Percentiles rank a stretch among this genome's conserved stretches.
Evolutionary conservation across 2,113 vertebrate genomes (phyloP).

Genomic region (Ptilonorhynchus violaceus): DNA sequence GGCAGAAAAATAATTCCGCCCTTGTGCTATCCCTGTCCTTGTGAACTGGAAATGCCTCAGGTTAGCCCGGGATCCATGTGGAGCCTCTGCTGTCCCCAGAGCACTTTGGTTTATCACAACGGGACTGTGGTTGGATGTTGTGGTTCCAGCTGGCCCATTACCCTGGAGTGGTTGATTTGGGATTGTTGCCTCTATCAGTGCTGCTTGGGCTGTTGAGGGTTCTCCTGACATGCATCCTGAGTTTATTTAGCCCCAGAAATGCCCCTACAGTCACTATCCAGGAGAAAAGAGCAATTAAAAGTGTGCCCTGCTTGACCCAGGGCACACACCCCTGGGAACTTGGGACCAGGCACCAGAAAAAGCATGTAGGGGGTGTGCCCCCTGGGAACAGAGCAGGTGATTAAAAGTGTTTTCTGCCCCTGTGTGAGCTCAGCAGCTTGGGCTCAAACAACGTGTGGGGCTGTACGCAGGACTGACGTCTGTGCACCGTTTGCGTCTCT

Average conservation of each 20-base stretch:
- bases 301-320: not conserved
- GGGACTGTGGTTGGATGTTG: not conserved
- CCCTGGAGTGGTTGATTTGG: not conserved
- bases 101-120: not conserved
- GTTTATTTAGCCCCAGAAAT: not conserved
- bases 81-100: not conserved
- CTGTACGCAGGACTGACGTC: not conserved
- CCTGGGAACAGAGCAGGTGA: not conserved
- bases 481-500: not conserved
- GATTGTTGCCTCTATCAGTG: not conserved
- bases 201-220: not conserved
- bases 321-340: not conserved
- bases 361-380: rapidly evolving
- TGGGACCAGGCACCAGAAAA: not conserved
- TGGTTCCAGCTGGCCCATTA: not conserved
- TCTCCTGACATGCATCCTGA: not conserved
- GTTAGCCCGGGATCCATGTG: not conserved
- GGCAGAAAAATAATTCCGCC: not conserved
- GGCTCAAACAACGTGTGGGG: not conserved
- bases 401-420: not conserved
- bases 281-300: not conserved
- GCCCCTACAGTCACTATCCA: not conserved
- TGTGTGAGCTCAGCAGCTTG: not conserved
- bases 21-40: not conserved
- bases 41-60: not conserved